A percentile compares a stretch with the other conserved stretches of the same genome.
Conservation (phyloP, 2,888 invertebrate genomes). For the Metellina segmentata region DNA sequence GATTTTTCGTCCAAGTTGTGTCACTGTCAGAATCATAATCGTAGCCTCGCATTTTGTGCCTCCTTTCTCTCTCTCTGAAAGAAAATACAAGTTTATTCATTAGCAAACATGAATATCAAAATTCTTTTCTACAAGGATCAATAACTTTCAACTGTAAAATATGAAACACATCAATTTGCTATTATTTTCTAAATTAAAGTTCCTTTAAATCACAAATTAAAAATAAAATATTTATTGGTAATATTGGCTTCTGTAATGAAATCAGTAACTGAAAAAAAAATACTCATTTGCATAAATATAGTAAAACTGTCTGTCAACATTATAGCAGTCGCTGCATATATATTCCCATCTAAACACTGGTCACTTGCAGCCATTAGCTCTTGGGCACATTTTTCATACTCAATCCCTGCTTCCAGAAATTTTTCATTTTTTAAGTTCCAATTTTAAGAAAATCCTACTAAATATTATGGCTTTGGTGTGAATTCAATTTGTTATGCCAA, state of each 20-base stretch:
- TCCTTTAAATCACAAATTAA: background rate
- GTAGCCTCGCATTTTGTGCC: conserved; percentile 83
- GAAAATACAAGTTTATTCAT: background rate
- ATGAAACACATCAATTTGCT: background rate
- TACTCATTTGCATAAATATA: background rate
- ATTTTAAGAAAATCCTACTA: too few species aligned
- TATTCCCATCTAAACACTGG: too few species aligned
- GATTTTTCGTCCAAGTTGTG: conserved; percentile 67
- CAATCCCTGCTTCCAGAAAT: too few species aligned
- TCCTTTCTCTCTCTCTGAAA: conserved; percentile 89
- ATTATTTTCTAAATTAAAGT: background rate
- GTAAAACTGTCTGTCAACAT: too few species aligned
- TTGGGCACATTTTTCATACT: too few species aligned
- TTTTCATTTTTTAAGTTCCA: too few species aligned
- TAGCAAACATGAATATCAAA: too few species aligned
- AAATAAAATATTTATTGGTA: background rate
- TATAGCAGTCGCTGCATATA: too few species aligned
- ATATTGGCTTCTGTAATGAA: background rate
- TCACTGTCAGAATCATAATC: conserved; percentile 79
- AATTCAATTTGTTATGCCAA: too few species aligned
- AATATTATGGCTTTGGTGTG: too few species aligned
- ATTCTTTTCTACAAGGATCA: too few species aligned
- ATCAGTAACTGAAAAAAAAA: background rate
- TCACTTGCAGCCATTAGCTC: too few species aligned
- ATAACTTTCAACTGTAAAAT: background rate